Conservation (phyloP, 2,797 vertebrate species). For the Amblyraja radiata region DNA sequence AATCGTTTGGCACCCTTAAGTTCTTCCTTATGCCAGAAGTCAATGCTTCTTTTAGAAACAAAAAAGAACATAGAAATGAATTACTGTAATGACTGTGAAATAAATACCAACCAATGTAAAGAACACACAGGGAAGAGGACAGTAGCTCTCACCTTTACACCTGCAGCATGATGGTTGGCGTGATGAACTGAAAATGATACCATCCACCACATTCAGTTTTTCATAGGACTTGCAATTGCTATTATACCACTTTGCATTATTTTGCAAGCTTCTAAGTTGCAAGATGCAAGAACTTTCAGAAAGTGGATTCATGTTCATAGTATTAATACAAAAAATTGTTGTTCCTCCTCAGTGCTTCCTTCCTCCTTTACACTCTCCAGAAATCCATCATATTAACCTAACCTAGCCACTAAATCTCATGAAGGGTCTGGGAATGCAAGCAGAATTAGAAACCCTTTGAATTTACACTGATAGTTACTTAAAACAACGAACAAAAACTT, state of each 20-base stretch:
- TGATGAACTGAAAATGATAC: neutral
- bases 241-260: neutral
- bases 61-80: neutral
- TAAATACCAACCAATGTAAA: neutral
- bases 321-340: neutral
- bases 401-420: neutral
- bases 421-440: neutral
- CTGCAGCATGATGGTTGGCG: neutral
- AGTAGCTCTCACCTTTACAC: neutral
- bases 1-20: neutral
- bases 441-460: too few species aligned
- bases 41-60: neutral
- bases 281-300: neutral
- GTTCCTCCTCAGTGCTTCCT: neutral
- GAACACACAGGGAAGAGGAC: neutral
- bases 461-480: neutral
- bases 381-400: neutral
- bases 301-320: neutral
- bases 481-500: neutral
- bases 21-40: conserved; percentile 1
- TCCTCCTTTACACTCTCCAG: neutral
- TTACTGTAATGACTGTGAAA: neutral
- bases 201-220: neutral
- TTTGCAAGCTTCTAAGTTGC: neutral
- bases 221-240: neutral